Conservation (phyloP, 2,113 vertebrate genomes). For the Colius striatus region DNA sequence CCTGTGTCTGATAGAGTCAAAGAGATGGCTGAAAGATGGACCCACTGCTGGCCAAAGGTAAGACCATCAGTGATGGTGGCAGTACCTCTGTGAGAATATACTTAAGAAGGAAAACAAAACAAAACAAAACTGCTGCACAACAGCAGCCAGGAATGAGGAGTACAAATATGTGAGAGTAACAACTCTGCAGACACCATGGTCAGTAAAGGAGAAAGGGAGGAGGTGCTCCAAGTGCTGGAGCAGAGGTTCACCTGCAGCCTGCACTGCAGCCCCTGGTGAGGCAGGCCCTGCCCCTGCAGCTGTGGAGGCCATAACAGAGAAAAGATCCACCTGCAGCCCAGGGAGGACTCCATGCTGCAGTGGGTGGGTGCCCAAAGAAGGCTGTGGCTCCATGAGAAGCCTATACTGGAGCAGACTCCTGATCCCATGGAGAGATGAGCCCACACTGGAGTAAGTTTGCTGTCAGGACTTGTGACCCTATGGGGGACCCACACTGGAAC, state of each 20-base stretch:
- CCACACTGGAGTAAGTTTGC: neutral
- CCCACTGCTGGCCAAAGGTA: rapidly evolving
- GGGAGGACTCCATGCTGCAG: neutral
- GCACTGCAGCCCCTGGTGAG: neutral
- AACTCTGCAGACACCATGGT: neutral
- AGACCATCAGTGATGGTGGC: rapidly evolving
- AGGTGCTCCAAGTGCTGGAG: rapidly evolving
- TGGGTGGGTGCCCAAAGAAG: neutral
- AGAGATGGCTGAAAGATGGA: rapidly evolving
- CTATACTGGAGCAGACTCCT: neutral
- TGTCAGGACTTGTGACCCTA: neutral
- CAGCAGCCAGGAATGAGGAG: neutral
- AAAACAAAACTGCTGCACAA: neutral
- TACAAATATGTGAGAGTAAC: neutral
- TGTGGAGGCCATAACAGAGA: neutral
- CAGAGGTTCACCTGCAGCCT: neutral
- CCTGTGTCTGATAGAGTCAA: rapidly evolving
- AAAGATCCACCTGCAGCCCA: neutral
- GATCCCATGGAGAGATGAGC: neutral
- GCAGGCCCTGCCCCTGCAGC: neutral
- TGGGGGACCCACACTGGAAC: neutral
- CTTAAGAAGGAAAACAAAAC: neutral
- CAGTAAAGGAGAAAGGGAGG: neutral
- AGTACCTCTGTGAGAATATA: neutral
- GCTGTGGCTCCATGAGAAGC: neutral